phyloP scores from a whole-genome alignment of 92 coral and sea anemone genomes.

The Epizoanthus rinbou region DNA sequence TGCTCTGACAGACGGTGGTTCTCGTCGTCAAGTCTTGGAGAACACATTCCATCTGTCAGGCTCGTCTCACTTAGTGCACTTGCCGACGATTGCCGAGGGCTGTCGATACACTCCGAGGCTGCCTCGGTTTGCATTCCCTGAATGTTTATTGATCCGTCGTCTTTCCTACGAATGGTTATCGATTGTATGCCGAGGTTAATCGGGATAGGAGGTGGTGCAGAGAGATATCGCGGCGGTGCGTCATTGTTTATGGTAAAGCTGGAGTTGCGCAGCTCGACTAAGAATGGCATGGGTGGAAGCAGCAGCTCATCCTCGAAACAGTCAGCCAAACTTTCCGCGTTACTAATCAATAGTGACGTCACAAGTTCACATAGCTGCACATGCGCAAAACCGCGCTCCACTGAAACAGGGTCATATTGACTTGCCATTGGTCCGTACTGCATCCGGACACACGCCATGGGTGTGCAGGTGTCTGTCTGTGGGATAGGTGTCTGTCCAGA shows the following conservation, averaged over 20 bases:
- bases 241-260: slow-evolving; percentile 74
- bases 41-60: slow-evolving; percentile 65
- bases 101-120: slow-evolving; percentile 43
- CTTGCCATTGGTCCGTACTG: slow-evolving; percentile 93
- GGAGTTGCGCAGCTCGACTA: slow-evolving; percentile 73
- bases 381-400: slow-evolving; percentile 89
- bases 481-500: slow-evolving; percentile 43
- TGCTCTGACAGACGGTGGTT: slow-evolving; percentile 82
- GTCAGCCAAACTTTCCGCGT: slow-evolving; percentile 80
- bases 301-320: slow-evolving; percentile 91
- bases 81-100: slow-evolving; percentile 66
- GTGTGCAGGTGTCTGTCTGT: slow-evolving; percentile 44
- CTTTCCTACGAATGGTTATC: slow-evolving; percentile 68
- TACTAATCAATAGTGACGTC: slow-evolving; percentile 73
- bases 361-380: slow-evolving; percentile 62
- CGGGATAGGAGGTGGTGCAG: slow-evolving; percentile 87
- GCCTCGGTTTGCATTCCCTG: slow-evolving; percentile 47
- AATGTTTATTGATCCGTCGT: slow-evolving; percentile 70
- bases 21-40: slow-evolving; percentile 78
- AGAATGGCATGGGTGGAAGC: slow-evolving; percentile 80
- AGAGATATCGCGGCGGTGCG: slow-evolving; percentile 76
- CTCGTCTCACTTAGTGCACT: slow-evolving; percentile 75
- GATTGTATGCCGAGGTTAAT: slow-evolving; percentile 79
- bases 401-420: slow-evolving; percentile 72
- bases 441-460: slow-evolving; percentile 70